Base-by-base conservation (phyloP, 2,888 invertebrate genomes). In the Cartodere bifasciata region DNA sequence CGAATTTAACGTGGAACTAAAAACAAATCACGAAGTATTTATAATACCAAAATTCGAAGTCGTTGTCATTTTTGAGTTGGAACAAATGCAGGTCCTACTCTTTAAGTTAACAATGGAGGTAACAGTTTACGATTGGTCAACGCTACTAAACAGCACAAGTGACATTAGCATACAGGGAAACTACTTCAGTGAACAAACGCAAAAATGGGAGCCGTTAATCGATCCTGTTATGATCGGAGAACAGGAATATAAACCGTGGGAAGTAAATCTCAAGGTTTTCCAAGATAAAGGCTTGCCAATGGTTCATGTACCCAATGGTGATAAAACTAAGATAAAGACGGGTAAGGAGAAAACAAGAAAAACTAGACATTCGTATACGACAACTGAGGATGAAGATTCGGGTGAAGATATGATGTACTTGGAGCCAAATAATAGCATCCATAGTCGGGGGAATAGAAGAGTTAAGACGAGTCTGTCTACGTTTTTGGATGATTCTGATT, bases 141-240 rank as follows among this genome's bases (percentile, higher is more conserved):
- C 66, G 13, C 36, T 58, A 10, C 31, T 60, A 14, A 60, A 58
- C 31, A 55, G 53, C 27, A 57, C 52, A 3, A 52, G 58, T 1
- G 58, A 63, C 2, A 31, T 67, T 2, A 60, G 64, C 2, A 30
- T 65, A 4, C 63, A 63, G 34, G 68, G 67, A 1, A 62, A 60
- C 43, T 61, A 58, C 39, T 61, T 55, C 38, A 60, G 60, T 36
- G 59, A 59, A 31, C 46, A 42, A 32, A 37, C 51, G 15, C 60
- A 60, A 43, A 46, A 68, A 5, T 91, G 90, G 90, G 88, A 91
- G 50, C 88, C 88, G 0, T 55, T 90, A 2, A 55, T 87, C 2
- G 87, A 87, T 45, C 82, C 85, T 0, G 70, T 76, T 1, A 68
- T 75, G 1, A 65, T 71, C 23, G 65, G 68, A 16, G 78, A 79